Evolutionary conservation across 2,113 vertebrate species (phyloP), one percentile per base, ranked within the genome.

Genomic region (Leucosticte australis): DNA sequence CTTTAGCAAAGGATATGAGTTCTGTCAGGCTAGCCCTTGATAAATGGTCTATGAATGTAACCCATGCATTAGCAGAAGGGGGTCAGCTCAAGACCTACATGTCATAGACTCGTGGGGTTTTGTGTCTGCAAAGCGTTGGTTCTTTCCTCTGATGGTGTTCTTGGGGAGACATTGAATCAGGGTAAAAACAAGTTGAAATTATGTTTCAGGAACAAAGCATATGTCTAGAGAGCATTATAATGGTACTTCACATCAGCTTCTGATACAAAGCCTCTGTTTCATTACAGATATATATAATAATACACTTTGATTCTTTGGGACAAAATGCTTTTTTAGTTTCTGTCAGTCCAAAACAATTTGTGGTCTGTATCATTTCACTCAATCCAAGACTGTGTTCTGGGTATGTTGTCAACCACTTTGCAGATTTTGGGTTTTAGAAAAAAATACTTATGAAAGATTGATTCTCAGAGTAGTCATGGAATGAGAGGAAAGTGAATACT

Each of bases 281-380:
- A 20, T 52, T 56, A 28, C 4, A 46, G 56, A 52, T 24, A 14
- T 22, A 44, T 14, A 37, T 5, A 82, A 27, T 39, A 82, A 73
- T 22, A 30, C 4, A 33, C 3, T 62, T 74, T 24, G 2, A 67
- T 46, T 75, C 62, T 75, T 63, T 44, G 21, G 9, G 5, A 37
- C 7, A 18, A 56, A 33, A 35, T 57, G 7, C 3, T 67, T 87
- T 78, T 57, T 28, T 13, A 60, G 6, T 77, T 81, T 91, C 33
- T 56, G 22, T 50, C 21, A 56, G 21, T 46, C n/a, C 10, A 49
- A 86, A 84, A 14, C 7, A 81, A 47, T 67, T 87, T 59, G 7
- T 28, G 1, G 59, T 69, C 39, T 75, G 0, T 83, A n/a, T 59
- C 4, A 20, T 59, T 42, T 41, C 0, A 0, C 10, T 76, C 19